Base-by-base conservation (phyloP, 2,888 invertebrate species). In the Bombyx huttoni region DNA sequence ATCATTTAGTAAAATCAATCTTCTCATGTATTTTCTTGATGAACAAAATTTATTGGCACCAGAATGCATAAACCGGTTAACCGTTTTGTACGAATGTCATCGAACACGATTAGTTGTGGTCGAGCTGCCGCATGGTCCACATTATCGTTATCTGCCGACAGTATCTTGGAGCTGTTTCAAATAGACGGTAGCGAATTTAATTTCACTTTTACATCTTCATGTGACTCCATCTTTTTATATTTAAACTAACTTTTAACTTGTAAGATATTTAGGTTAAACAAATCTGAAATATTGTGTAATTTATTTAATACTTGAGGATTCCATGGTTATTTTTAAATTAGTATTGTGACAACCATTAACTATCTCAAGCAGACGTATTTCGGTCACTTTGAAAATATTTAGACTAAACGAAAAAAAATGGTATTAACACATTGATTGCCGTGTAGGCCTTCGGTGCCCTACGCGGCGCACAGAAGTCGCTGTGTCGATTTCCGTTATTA, bases 161-260 rank as follows among this genome's bases (percentile, higher is more conserved):
- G 83, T 70, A 81, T 86, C 86, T 87, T 87, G 87, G 86, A 84
- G 64, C 68, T 58, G 74, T 73, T 78, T 80, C 87, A 87, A 86
- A 74, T 78, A 74, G 70, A 71, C 67, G 62, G 68, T 70, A 60
- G 67, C 71, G 67, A 69, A 68, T 73, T 67, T 73, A 81, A 80
- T 83, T 80, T 83, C 79, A 63, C 65, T 82, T 82, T 80, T 71
- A 51, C 54, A 56, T 54, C 40, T 40, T 40, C 49, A 51, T 54
- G 5, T 24, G 5, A 24, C 24, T 49, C 48, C 14, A 8, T 13
- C n/a, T 51, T 45, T 5, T 34, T 40, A 10, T 40, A 8, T 12
- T 40, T 50, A 13, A 50, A 49, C 13, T 12, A 49, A 35, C 34
- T 47, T 35, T 10, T 13, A 40, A 10, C 40, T 10, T 40, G 9